Evolutionary conservation across 2,888 invertebrate species (phyloP).

Genomic region (Nemotelus nigrinus): DNA sequence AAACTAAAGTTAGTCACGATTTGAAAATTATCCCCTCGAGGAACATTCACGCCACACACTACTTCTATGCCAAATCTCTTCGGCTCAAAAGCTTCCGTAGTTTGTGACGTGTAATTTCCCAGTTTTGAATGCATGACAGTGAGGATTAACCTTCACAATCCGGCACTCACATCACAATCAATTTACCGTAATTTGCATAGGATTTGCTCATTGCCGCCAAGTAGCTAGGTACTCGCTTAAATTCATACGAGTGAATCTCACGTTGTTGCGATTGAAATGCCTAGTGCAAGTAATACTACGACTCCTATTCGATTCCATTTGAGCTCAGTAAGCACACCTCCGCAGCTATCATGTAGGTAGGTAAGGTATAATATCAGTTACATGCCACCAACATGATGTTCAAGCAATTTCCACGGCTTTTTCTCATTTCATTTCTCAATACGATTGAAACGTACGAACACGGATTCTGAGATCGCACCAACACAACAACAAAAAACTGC

Average conservation of each 20-base stretch:
- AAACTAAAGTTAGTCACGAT: neutral
- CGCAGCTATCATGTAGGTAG: too few species aligned
- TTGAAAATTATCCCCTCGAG: neutral
- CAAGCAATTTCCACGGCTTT: constrained; percentile 10
- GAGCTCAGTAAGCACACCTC: too few species aligned
- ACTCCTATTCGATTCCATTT: too few species aligned
- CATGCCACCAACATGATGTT: neutral
- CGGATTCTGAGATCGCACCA: neutral
- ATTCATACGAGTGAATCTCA: too few species aligned
- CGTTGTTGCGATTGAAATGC: neutral
- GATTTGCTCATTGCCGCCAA: neutral
- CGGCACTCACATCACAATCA: neutral
- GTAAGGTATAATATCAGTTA: too few species aligned
- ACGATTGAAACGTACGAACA: neutral
- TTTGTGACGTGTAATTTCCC: neutral
- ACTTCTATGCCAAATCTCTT: neutral
- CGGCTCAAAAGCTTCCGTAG: neutral
- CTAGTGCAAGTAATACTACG: neutral
- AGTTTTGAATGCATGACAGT: neutral
- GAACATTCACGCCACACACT: neutral
- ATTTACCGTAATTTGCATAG: constrained; percentile 22
- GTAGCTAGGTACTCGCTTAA: neutral
- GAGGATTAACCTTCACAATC: constrained; percentile 10
- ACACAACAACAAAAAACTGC: neutral
- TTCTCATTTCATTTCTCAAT: neutral